phyloP scores from a whole-genome alignment of 2,113 vertebrate genomes.

The Cebus imitator region DNA sequence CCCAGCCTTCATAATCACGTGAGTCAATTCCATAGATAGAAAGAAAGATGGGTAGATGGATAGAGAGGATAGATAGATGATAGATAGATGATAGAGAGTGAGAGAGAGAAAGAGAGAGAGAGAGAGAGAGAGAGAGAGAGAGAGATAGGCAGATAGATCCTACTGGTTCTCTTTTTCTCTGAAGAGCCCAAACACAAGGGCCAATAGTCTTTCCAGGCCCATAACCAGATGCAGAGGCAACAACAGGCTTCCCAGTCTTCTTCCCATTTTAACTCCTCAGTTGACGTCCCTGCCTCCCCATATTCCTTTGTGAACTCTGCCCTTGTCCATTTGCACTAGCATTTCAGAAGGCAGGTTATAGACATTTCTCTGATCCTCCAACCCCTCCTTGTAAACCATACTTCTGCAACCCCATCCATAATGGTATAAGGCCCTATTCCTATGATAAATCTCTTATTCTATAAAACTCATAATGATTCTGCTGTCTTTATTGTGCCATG shows the following conservation, averaged over 20 bases:
- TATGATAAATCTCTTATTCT: background rate
- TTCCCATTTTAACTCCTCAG: background rate
- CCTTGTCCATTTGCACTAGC: background rate
- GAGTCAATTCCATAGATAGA: background rate
- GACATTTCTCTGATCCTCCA: background rate
- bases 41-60: background rate
- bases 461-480: background rate
- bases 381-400: background rate
- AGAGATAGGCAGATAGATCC: background rate
- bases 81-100: background rate
- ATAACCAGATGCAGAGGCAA: background rate
- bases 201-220: background rate
- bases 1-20: fast-evolving
- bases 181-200: background rate
- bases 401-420: background rate
- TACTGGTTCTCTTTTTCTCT: background rate
- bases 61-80: background rate
- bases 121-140: background rate
- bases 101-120: background rate
- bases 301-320: background rate
- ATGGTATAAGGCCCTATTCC: background rate
- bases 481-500: background rate
- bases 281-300: too few relatives aligned
- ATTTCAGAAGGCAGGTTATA: background rate
- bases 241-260: background rate